Percentiles rank a stretch among this genome's conserved stretches.
Evolutionary conservation across 2,797 vertebrate species (phyloP).

Genomic region (Premnoplex brunnescens): DNA sequence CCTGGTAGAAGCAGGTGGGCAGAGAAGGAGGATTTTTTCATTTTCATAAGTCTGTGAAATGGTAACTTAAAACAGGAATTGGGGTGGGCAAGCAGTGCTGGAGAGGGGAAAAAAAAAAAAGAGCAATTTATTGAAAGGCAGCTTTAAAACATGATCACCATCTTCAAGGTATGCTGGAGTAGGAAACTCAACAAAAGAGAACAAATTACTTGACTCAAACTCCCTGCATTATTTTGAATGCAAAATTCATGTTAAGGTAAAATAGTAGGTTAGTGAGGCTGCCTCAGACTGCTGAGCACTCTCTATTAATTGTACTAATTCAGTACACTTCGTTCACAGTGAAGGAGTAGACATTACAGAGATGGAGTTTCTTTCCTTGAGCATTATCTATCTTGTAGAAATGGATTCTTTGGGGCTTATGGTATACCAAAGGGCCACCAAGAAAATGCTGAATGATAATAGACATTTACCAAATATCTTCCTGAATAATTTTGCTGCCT

Average conservation of each 20-base stretch:
- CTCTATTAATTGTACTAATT: neutral
- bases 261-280: neutral
- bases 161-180: neutral
- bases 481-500: neutral
- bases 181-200: neutral
- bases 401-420: neutral
- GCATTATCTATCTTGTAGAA: neutral
- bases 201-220: neutral
- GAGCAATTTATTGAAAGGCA: slow-evolving; percentile 18
- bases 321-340: neutral
- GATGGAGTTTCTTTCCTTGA: neutral
- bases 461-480: neutral
- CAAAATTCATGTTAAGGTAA: neutral
- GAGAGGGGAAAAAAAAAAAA: slow-evolving; percentile 33
- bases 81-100: neutral
- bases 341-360: neutral
- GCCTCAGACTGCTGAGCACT: neutral
- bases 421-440: neutral
- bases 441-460: neutral
- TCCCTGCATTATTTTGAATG: neutral
- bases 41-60: slow-evolving; percentile 32
- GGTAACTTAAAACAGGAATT: slow-evolving; percentile 12
- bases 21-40: slow-evolving; percentile 18
- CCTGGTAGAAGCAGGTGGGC: neutral
- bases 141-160: slow-evolving; percentile 1